Evolutionary conservation across 2,888 invertebrate genomes (phyloP).

Genomic region (Alcis repandata): DNA sequence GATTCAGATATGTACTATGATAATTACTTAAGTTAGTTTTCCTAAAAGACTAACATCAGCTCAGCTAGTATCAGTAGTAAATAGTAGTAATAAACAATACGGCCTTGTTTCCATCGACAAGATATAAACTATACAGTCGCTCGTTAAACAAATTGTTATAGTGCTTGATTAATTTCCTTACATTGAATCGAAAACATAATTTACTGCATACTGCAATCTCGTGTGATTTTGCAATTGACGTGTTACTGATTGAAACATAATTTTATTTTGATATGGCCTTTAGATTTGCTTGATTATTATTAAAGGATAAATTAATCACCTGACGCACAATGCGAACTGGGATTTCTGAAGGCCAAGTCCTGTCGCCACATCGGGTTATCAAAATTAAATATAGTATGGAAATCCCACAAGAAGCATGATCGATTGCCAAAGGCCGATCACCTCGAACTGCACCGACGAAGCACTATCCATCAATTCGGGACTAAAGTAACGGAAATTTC

Average conservation of each 20-base stretch:
- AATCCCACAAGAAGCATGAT: not conserved
- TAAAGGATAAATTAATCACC: not conserved
- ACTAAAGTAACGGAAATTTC: constrained; percentile 73
- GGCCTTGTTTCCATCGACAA: constrained; percentile 59
- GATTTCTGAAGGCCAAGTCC: not conserved
- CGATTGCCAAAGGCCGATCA: constrained; percentile 18
- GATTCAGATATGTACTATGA: constrained; percentile 4
- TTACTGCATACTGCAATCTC: constrained; percentile 43
- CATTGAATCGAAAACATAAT: constrained; percentile 38
- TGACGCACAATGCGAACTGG: not conserved
- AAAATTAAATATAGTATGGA: not conserved
- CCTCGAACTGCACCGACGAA: constrained; percentile 24
- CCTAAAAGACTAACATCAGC: constrained; percentile 12
- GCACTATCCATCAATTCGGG: constrained; percentile 52
- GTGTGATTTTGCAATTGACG: constrained; percentile 42
- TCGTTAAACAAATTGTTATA: constrained; percentile 50
- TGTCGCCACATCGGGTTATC: not conserved
- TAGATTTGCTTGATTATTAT: constrained; percentile 7
- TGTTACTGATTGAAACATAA: constrained; percentile 6
- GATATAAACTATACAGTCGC: constrained; percentile 51
- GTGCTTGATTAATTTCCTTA: constrained; percentile 42
- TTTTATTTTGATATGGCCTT: constrained; percentile 10
- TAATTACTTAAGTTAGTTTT: not conserved
- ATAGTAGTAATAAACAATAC: constrained; percentile 51
- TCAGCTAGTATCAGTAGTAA: constrained; percentile 18